A percentile compares a stretch with the other conserved stretches of the same genome.
Evolutionary conservation across 1,140 invertebrate genomes (phyloP).

Genomic region (Zeugodacus cucurbitae): DNA sequence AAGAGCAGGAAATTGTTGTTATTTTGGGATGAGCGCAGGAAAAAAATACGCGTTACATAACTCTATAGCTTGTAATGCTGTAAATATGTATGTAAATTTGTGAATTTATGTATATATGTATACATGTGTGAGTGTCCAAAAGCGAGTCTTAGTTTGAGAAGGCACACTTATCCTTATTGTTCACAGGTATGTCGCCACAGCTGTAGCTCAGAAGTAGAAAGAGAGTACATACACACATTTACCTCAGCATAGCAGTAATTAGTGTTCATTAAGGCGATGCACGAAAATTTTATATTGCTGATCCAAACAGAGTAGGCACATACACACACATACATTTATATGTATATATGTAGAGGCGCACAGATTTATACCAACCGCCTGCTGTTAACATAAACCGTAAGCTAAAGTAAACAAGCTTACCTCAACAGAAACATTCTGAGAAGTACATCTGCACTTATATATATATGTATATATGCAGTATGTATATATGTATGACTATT

Average conservation of each 20-base stretch:
- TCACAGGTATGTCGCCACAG: neutral
- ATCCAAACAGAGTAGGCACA: neutral
- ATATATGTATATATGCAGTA: neutral
- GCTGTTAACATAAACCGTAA: neutral
- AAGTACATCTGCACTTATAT: neutral
- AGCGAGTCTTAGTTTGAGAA: neutral
- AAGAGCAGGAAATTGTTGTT: constrained; percentile 3
- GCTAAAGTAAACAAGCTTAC: neutral
- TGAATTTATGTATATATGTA: neutral
- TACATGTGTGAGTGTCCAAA: neutral
- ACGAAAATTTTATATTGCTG: constrained; percentile 1
- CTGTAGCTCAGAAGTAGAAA: neutral
- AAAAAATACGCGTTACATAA: neutral
- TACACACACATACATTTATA: neutral
- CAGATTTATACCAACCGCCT: neutral
- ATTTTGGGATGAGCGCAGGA: neutral
- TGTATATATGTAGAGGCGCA: neutral
- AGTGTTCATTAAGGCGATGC: constrained; percentile 34
- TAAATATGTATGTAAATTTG: neutral
- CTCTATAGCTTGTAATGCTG: neutral
- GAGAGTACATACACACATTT: neutral
- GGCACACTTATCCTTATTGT: neutral
- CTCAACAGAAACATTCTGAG: neutral
- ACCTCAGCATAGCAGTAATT: constrained; percentile 1
- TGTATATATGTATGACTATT: neutral